Conservation (phyloP, 2,113 vertebrate genomes). For the Protobothrops mucrosquamatus region DNA sequence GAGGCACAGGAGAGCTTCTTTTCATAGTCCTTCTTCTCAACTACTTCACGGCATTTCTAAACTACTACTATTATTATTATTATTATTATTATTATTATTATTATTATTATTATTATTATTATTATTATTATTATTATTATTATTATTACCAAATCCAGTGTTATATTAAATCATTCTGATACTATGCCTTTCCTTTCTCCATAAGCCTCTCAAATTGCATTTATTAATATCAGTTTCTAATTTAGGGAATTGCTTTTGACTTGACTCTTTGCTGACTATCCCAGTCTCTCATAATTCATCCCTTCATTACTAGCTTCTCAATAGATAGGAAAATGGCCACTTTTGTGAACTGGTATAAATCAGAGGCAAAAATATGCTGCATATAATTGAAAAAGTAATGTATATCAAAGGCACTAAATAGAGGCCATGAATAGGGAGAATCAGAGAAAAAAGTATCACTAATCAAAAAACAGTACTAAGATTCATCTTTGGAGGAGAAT, state of each 20-base stretch:
- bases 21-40: conserved; percentile 14
- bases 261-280: conserved; percentile 21
- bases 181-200: neutral
- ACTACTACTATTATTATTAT: conserved; percentile 15
- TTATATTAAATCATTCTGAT: conserved; percentile 6
- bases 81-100: conserved; percentile 22
- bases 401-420: conserved; percentile 32
- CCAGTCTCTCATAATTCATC: conserved; percentile 36
- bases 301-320: conserved; percentile 47
- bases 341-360: conserved; percentile 50
- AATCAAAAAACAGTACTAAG: conserved; percentile 7
- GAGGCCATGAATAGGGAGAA: conserved; percentile 32
- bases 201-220: neutral
- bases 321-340: conserved; percentile 54
- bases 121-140: conserved; percentile 4
- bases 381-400: conserved; percentile 47
- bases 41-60: neutral
- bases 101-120: conserved; percentile 28
- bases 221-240: conserved; percentile 12
- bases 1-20: neutral
- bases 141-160: conserved; percentile 4
- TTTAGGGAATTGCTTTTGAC: conserved; percentile 10
- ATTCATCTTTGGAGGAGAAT: neutral
- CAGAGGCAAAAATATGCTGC: conserved; percentile 39
- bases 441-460: neutral